Base-by-base conservation (phyloP, 2,888 invertebrate species). In the Aelia acuminata region DNA sequence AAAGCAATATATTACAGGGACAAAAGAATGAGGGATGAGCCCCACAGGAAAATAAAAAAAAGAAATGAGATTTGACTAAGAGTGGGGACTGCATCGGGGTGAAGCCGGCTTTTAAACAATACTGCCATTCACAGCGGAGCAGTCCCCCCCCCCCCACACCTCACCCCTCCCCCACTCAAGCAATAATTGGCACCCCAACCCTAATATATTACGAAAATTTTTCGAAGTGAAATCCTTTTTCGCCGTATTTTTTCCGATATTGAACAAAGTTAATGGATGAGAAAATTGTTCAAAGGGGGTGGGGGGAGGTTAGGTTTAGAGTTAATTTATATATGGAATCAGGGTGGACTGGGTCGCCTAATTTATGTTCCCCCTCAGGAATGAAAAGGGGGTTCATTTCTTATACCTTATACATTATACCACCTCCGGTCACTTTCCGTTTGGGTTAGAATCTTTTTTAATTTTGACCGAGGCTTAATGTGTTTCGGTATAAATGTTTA, bases 121-220 rank as follows among this genome's bases (percentile, higher is more conserved):
- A 86, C 86, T 86, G 86, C 86, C 63, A 86, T 57, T 86, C 63
- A 86, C 63, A 86, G 86, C 43, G 43, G 63, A n/a, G 22, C 31
- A 31, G 15, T 7, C 53, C 57, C 85, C 35, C 84, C n/a, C 50
- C 50, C 35, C 84, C 49, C n/a, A n/a, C n/a, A n/a, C 57, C 85
- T 22, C 84, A 15, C 50, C 50, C 35, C 84, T 31, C 57, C 47
- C 47, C 86, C 43, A 31, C 53, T 35, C 63, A 43, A 48, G 49
- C 43, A 70, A 63, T 86, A 86, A 86, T 86, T 86, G 86, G 86
- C 86, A 86, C 57, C 57, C 57, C 57, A 63, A n/a, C 86, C 57
- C 86, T 86, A 50, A 86, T 86, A 86, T 86, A 86, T 86, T 86
- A 86, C 86, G 86, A 86, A 57, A 86, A 47, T 86, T 86, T 86